Conservation (phyloP, 2,888 invertebrate species). For the Unio pictorum region DNA sequence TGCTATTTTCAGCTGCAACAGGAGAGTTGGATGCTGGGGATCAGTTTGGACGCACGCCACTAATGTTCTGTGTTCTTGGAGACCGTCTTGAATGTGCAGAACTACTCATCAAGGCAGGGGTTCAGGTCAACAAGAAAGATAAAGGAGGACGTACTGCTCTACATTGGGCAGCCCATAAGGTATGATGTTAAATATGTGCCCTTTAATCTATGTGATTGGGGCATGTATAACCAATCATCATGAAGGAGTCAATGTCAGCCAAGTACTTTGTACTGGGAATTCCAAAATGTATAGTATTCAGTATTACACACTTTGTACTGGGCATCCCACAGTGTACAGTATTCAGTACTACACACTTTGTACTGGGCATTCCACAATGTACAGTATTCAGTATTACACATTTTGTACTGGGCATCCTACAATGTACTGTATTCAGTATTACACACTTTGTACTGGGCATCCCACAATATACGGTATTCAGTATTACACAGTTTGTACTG, state of each 20-base stretch:
- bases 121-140: conserved; percentile 68
- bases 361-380: conserved; percentile 30
- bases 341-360: conserved; percentile 15
- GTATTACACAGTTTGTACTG: too few relatives aligned
- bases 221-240: too few relatives aligned
- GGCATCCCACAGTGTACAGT: too few relatives aligned
- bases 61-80: conserved; percentile 70
- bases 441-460: conserved; percentile 31
- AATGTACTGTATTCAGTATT: too few relatives aligned
- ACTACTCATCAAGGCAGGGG: conserved; percentile 67
- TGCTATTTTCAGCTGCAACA: conserved; percentile 25
- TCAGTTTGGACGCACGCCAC: conserved; percentile 70
- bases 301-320: too few relatives aligned
- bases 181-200: conserved; percentile 15
- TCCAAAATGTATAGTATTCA: conserved; percentile 51
- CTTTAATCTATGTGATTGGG: too few relatives aligned
- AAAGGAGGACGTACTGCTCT: conserved; percentile 69
- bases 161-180: conserved; percentile 72
- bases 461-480: conserved; percentile 9
- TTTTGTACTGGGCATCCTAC: too few relatives aligned
- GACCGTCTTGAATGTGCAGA: conserved; percentile 70
- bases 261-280: conserved; percentile 67
- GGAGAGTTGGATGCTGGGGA: conserved; percentile 64
- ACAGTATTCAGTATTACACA: too few relatives aligned
- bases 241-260: conserved; percentile 1